Evolutionary conservation across 2,888 invertebrate genomes (phyloP), one percentile per base, ranked within the genome.

Genomic region (Lochmaea crataegi): DNA sequence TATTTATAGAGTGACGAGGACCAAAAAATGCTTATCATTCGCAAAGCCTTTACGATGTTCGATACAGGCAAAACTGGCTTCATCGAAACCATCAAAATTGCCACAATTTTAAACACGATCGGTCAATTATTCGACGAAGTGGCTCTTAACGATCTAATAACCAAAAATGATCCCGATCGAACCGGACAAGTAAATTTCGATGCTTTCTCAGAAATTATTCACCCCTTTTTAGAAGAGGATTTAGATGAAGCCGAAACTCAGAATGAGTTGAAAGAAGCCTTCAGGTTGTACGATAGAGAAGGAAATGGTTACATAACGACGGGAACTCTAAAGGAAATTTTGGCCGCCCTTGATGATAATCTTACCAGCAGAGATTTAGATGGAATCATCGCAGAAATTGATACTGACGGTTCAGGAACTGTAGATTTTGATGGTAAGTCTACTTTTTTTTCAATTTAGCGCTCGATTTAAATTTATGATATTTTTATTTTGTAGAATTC

Each of bases 401-500:
- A 98, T 88, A 97, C 97, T 75, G 98, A 98, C 87, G 98, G 98
- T 70, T 97, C 97, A 78, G 98, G 98, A 85, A 99, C 98, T 79
- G 98, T 99, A 79, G 99, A 99, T 88, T 99, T 99, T 87, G 98
- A 99, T 90, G 98, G 97, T 97, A 88, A 86, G 66, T 51, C 6
- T 38, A 32, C 12, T 18, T 10, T 22, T 10, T 18, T n/a, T 18
- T 10, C 6, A 18, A 56, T 18, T 56, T 11, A 4, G 1, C 4
- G 42, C 12, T 42, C 42, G 11, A 11, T 6, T 51, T 2, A 10
- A 56, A 10, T 53, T 53, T 11, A 18, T 61, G 18, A 2, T 67
- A 63, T 76, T 65, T 79, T 68, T 22, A 22, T 75, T 76, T 81
- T 80, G 76, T 89, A 95, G 95, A 95, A 89, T 95, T 95, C 89